Conservation (phyloP, 2,888 invertebrate genomes). For the Tenthredo distinguenda region DNA sequence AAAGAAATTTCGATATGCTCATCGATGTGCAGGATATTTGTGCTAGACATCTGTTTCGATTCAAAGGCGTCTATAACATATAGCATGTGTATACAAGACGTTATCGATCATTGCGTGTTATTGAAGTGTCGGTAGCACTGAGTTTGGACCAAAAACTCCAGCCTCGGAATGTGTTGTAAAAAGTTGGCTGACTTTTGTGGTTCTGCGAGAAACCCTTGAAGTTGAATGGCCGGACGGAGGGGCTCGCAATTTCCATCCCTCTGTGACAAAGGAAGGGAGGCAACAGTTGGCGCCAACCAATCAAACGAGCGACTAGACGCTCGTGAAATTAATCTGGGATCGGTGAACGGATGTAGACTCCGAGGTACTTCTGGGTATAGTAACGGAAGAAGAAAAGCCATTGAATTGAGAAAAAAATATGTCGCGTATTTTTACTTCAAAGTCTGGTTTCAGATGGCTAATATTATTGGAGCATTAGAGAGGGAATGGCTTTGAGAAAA, state of each 20-base stretch:
- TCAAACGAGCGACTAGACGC: slow-evolving; percentile 1
- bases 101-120: slow-evolving; percentile 16
- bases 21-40: background rate
- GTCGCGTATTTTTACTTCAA: background rate
- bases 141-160: background rate
- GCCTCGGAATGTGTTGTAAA: background rate
- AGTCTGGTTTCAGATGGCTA: background rate
- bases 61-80: background rate
- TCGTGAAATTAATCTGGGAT: slow-evolving; percentile 15
- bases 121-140: slow-evolving; percentile 4
- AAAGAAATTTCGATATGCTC: background rate
- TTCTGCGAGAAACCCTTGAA: background rate
- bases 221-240: background rate
- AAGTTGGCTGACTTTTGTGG: background rate
- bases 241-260: background rate
- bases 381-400: background rate
- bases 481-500: background rate
- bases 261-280: background rate
- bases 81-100: background rate
- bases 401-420: background rate
- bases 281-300: slow-evolving; percentile 1
- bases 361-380: background rate
- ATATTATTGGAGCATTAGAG: background rate
- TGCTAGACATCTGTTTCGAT: background rate
- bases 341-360: background rate